A percentile compares a stretch with the other conserved stretches of the same genome.
phyloP scores from a whole-genome alignment of 2,113 vertebrate species.

The Lagopus leucura region DNA sequence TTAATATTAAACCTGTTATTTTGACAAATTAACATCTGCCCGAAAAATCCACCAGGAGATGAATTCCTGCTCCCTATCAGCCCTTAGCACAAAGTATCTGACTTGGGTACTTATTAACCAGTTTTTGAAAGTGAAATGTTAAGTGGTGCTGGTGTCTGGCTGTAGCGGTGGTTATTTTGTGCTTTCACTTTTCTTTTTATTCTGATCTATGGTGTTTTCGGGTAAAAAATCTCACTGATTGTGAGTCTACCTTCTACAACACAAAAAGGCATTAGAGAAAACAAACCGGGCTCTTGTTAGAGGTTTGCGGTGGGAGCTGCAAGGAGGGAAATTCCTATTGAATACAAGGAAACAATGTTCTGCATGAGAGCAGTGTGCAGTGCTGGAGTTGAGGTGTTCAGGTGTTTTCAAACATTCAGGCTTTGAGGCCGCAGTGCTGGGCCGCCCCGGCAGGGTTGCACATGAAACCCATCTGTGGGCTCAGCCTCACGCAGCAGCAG shows the following conservation, averaged over 20 bases:
- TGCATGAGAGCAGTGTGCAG: not conserved
- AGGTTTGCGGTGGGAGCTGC: not conserved
- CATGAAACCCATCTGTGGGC: not conserved
- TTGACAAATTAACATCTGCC: not conserved
- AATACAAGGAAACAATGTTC: not conserved
- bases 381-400: not conserved
- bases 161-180: not conserved
- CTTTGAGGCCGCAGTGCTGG: not conserved
- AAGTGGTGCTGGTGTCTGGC: not conserved
- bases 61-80: not conserved
- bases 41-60: not conserved
- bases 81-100: not conserved
- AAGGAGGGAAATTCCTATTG: not conserved
- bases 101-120: not conserved
- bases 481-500: not conserved
- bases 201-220: not conserved
- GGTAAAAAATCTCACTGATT: not conserved
- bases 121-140: slow-evolving; percentile 2
- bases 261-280: not conserved
- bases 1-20: slow-evolving; percentile 6
- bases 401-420: not conserved
- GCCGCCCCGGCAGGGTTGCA: not conserved
- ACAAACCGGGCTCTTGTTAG: not conserved
- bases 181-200: not conserved
- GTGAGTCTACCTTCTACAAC: not conserved